A percentile compares a stretch with the other conserved stretches of the same genome.
Conservation (phyloP, 2,888 invertebrate species). For the Spilosoma lubricipeda region DNA sequence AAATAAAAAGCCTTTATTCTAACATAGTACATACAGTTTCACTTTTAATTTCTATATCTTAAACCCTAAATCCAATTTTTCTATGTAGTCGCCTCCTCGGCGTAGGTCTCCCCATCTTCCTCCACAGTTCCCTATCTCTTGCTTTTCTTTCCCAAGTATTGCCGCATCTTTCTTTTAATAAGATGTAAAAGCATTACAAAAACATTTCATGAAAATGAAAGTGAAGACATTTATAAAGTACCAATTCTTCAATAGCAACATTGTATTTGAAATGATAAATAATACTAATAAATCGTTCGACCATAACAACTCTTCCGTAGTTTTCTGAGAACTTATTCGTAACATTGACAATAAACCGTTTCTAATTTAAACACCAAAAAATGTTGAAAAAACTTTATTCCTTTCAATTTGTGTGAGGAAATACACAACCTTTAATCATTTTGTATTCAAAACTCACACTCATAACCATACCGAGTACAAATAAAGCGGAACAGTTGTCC, state of each 20-base stretch:
- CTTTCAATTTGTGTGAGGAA: constrained; percentile 4
- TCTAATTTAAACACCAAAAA: background rate
- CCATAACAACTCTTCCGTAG: constrained; percentile 8
- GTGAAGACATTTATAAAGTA: constrained; percentile 10
- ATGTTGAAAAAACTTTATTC: background rate
- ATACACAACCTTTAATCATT: constrained; percentile 29
- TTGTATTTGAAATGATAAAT: constrained; percentile 15
- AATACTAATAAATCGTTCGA: constrained; percentile 23
- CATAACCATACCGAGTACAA: constrained; percentile 32
- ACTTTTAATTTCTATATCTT: too few relatives aligned
- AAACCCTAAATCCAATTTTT: too few relatives aligned
- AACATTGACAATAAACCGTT: background rate
- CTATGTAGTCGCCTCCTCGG: too few relatives aligned
- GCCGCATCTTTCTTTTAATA: too few relatives aligned
- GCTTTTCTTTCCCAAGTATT: too few relatives aligned
- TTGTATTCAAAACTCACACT: constrained; percentile 42
- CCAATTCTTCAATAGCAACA: constrained; percentile 33
- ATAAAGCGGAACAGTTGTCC: constrained; percentile 34
- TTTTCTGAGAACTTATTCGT: background rate
- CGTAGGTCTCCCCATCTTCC: too few relatives aligned
- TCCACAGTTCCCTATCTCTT: too few relatives aligned
- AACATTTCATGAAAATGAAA: background rate
- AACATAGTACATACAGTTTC: too few relatives aligned
- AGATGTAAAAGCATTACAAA: too few relatives aligned
- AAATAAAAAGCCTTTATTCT: too few relatives aligned